Percentiles rank a stretch among this genome's conserved stretches.
These are phyloP conservation scores for Brachionus calyciflorus DNA, from an alignment of 1,140 invertebrate species.

Conservation along the genomic window DNA sequence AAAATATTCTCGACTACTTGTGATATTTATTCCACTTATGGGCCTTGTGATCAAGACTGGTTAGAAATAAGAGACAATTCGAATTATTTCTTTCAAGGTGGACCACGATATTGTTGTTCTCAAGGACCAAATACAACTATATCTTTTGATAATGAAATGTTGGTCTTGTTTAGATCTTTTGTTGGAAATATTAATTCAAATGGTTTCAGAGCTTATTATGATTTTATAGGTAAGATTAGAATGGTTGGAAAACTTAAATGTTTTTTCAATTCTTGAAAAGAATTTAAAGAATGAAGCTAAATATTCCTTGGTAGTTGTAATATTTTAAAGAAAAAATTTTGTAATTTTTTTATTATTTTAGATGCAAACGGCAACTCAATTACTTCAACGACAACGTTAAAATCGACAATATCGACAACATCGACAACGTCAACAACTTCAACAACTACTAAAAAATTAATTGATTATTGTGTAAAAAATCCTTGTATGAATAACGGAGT, in stretches of 20 bases:
- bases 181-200: constrained; percentile 3
- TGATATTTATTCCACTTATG: background rate
- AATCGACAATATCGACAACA: no score
- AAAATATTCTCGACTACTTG: constrained; percentile 13
- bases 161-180: constrained; percentile 19
- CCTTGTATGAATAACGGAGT: constrained; percentile 69
- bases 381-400: no score
- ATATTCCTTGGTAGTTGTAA: no score
- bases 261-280: background rate
- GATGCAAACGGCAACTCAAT: no score
- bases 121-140: constrained; percentile 20
- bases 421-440: background rate
- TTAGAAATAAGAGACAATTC: constrained; percentile 37
- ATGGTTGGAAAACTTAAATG: background rate
- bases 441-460: constrained; percentile 62
- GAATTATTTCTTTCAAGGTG: constrained; percentile 30
- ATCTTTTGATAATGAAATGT: constrained; percentile 14
- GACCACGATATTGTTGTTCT: constrained; percentile 34
- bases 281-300: background rate
- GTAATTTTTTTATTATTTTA: no score
- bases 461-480: constrained; percentile 67
- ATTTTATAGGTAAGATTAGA: constrained; percentile 21
- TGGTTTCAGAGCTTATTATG: constrained; percentile 32
- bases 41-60: constrained; percentile 45
- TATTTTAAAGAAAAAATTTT: no score